A percentile compares a stretch with the other conserved stretches of the same genome.
phyloP scores from a whole-genome alignment of 2,888 invertebrate species.

The Rhagophthalmus giganteus region DNA sequence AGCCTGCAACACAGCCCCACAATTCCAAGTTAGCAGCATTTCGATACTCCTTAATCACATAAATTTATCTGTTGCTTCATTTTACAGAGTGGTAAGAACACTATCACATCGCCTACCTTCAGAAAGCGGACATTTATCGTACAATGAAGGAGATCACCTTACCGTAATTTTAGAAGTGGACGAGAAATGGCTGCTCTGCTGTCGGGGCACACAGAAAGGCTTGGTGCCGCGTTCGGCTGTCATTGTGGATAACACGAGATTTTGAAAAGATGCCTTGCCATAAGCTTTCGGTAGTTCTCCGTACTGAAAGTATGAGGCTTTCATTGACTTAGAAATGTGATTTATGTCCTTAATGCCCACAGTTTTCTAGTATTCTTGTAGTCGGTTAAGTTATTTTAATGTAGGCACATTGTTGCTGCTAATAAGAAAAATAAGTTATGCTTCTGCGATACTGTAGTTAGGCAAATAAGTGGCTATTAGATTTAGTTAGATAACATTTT shows the following conservation, averaged over 20 bases:
- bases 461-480: no score
- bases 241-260: slow-evolving; percentile 52
- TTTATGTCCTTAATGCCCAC: slow-evolving; percentile 12
- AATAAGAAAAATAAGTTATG: slow-evolving; percentile 8
- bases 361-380: slow-evolving; percentile 8
- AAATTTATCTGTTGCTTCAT: slow-evolving; percentile 2
- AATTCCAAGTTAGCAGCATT: slow-evolving; percentile 55
- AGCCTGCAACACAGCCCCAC: slow-evolving; percentile 51
- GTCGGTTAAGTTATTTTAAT: slow-evolving; percentile 4
- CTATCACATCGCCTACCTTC: slow-evolving; percentile 75
- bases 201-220: slow-evolving; percentile 75
- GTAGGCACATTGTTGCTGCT: slow-evolving; percentile 10
- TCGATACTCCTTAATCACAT: not conserved
- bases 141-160: slow-evolving; percentile 75
- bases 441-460: slow-evolving; percentile 1
- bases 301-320: no score
- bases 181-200: slow-evolving; percentile 74
- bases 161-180: slow-evolving; percentile 76
- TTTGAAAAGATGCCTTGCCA: slow-evolving; percentile 37
- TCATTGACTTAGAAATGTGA: slow-evolving; percentile 17
- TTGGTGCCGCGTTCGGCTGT: slow-evolving; percentile 74
- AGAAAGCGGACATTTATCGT: slow-evolving; percentile 76
- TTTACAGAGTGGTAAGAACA: slow-evolving; percentile 68
- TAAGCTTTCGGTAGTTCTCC: not conserved
- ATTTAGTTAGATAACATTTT: not conserved